Evolutionary conservation across 2,797 vertebrate genomes (phyloP).

Genomic region (Hoplostethus mediterraneus): DNA sequence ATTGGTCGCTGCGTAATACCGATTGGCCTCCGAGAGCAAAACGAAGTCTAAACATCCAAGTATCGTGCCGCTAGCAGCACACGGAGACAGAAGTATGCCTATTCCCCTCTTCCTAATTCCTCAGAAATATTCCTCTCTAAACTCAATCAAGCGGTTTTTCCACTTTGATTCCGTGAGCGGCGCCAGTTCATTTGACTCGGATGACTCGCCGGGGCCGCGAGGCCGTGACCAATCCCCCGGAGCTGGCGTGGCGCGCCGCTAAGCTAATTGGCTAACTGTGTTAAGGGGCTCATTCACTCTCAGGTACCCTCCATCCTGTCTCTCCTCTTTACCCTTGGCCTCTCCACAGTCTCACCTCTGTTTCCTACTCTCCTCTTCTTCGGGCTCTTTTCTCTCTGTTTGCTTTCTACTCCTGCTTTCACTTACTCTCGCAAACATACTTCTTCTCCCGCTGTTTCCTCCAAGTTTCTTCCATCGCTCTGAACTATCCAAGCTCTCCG

Average conservation of each 20-base stretch:
- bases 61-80: slow-evolving; percentile 39
- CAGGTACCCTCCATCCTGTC: slow-evolving; percentile 55
- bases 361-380: slow-evolving; percentile 36
- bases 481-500: slow-evolving; percentile 45
- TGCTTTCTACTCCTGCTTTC: slow-evolving; percentile 8
- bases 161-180: slow-evolving; percentile 55
- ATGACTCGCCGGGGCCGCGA: slow-evolving; percentile 46
- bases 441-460: slow-evolving; percentile 24
- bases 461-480: slow-evolving; percentile 8
- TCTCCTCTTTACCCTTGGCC: slow-evolving; percentile 23
- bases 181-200: slow-evolving; percentile 58
- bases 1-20: slow-evolving; percentile 59
- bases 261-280: slow-evolving; percentile 68
- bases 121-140: slow-evolving; percentile 65
- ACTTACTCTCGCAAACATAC: slow-evolving; percentile 15
- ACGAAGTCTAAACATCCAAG: slow-evolving; percentile 54
- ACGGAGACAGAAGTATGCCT: slow-evolving; percentile 57
- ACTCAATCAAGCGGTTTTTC: slow-evolving; percentile 79
- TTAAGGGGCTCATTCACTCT: slow-evolving; percentile 66
- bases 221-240: slow-evolving; percentile 67
- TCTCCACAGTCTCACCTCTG: slow-evolving; percentile 64
- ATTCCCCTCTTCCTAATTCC: slow-evolving; percentile 41
- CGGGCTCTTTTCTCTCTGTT: not conserved
- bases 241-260: slow-evolving; percentile 32
- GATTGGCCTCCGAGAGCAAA: slow-evolving; percentile 62